Conservation (phyloP, 2,888 invertebrate genomes). For the Thymelicus sylvestris region DNA sequence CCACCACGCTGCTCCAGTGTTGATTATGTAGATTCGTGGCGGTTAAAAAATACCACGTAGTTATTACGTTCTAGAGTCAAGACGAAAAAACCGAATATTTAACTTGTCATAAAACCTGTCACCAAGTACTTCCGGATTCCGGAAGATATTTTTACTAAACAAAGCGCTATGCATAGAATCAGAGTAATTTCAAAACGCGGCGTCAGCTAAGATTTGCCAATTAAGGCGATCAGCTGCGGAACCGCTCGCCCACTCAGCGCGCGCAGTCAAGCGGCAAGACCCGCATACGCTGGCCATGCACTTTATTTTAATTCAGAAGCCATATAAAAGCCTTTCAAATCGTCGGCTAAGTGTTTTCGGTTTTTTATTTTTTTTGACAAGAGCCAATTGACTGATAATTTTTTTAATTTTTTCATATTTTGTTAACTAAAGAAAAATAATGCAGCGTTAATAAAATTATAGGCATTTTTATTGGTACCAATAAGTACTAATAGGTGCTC, state of each 20-base stretch:
- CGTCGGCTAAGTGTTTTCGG: conserved; percentile 5
- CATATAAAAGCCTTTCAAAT: conserved; percentile 19
- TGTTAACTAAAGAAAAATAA: no score
- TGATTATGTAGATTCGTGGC: no score
- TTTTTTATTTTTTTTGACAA: conserved; percentile 1
- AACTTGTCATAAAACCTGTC: no score
- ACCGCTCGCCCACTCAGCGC: conserved; percentile 71
- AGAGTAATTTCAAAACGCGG: conserved; percentile 75
- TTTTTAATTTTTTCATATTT: background rate
- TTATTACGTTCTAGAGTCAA: no score
- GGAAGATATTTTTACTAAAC: conserved; percentile 5
- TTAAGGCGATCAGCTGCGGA: conserved; percentile 77
- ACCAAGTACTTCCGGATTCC: background rate
- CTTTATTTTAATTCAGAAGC: conserved; percentile 41
- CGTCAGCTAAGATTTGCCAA: conserved; percentile 82
- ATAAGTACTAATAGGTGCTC: background rate
- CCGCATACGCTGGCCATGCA: conserved; percentile 43
- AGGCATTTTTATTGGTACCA: background rate
- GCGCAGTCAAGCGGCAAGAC: conserved; percentile 47
- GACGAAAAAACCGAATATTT: no score
- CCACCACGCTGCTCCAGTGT: no score
- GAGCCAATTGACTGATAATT: background rate
- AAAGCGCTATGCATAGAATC: conserved; percentile 15
- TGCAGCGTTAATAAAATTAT: no score
- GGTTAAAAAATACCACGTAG: no score